A percentile compares a stretch with the other conserved stretches of the same genome.
These are phyloP conservation scores for Gallinago undulata DNA, from an alignment of 2,113 vertebrate genomes.

Conservation along the genomic window DNA sequence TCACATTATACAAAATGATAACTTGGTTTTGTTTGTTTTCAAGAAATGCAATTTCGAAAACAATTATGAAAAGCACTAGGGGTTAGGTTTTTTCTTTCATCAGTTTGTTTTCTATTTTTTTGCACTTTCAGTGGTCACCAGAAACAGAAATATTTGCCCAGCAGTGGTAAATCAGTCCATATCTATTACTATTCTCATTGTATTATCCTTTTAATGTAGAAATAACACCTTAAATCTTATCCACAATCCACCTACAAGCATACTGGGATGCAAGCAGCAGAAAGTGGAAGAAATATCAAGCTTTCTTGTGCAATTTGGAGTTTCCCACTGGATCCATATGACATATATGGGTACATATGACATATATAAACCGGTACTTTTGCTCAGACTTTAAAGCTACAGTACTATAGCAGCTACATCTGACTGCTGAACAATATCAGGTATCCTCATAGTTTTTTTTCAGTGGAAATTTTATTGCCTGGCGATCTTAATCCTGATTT, in stretches of 20 bases:
- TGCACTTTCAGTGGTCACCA: constrained; percentile 25
- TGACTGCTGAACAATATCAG: not conserved
- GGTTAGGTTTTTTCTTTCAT: constrained; percentile 22
- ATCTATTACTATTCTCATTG: constrained; percentile 43
- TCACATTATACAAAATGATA: constrained; percentile 33
- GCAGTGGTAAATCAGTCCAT: constrained; percentile 3
- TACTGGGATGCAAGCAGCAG: constrained; percentile 9
- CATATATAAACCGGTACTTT: not conserved
- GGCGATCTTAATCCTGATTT: not conserved
- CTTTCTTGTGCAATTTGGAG: constrained; percentile 20
- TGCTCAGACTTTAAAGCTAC: not conserved
- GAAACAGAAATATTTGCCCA: constrained; percentile 32
- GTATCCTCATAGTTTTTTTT: not conserved
- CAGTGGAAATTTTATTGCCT: not conserved
- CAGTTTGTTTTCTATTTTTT: constrained; percentile 6
- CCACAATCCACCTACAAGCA: constrained; percentile 2
- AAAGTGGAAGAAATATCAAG: constrained; percentile 58
- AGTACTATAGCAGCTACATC: not conserved
- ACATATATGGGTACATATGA: not conserved
- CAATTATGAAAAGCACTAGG: not conserved
- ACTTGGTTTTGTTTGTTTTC: constrained; percentile 29
- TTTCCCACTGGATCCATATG: not conserved
- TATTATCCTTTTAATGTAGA: constrained; percentile 41
- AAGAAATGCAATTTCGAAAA: constrained; percentile 31
- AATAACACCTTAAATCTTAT: constrained; percentile 55